A percentile compares a stretch with the other conserved stretches of the same genome.
Evolutionary conservation across 2,113 vertebrate species (phyloP).

Genomic region (Scophthalmus maximus): DNA sequence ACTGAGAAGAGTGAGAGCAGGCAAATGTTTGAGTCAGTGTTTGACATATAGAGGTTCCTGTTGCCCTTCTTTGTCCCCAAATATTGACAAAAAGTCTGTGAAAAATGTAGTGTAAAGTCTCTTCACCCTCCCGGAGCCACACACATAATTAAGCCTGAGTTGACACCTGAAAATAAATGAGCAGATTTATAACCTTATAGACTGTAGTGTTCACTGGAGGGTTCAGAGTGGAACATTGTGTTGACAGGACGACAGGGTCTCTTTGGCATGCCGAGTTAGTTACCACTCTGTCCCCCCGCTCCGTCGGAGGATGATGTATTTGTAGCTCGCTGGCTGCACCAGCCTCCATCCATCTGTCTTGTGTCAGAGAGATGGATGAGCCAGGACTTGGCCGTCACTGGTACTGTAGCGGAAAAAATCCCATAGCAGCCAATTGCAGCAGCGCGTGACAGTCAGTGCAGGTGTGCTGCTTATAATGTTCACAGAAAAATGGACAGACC

Average conservation of each 20-base stretch:
- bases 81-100: neutral
- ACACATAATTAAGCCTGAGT: slow-evolving; percentile 42
- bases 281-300: slow-evolving; percentile 22
- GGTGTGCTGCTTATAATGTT: neutral
- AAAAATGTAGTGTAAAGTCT: slow-evolving; percentile 29
- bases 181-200: slow-evolving; percentile 31
- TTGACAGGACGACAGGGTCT: slow-evolving; percentile 27
- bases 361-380: slow-evolving; percentile 52
- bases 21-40: neutral
- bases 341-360: slow-evolving; percentile 47
- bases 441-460: neutral
- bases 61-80: neutral
- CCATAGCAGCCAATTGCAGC: slow-evolving; percentile 1
- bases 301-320: slow-evolving; percentile 47
- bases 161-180: slow-evolving; percentile 42
- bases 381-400: neutral
- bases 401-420: neutral
- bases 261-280: slow-evolving; percentile 32
- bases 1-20: neutral
- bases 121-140: slow-evolving; percentile 29
- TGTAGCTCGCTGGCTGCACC: slow-evolving; percentile 21
- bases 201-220: slow-evolving; percentile 17
- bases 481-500: neutral
- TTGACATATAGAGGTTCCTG: neutral
- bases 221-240: slow-evolving; percentile 14